Conservation (phyloP, 2,113 vertebrate species). For the Scolopax mira region DNA sequence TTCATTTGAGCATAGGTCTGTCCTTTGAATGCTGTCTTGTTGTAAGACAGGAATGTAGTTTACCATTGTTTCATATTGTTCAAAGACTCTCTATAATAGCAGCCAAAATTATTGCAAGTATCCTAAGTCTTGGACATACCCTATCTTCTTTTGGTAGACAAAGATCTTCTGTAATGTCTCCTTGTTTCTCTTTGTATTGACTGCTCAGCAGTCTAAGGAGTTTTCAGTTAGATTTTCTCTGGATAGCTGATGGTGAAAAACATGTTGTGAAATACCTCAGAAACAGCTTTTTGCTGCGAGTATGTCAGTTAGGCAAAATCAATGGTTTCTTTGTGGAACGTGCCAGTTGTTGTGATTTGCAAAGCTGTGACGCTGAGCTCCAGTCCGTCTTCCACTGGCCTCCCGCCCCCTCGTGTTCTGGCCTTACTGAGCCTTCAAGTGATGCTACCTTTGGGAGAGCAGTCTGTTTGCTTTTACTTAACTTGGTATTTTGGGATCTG, state of each 20-base stretch:
- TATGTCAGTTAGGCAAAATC: slow-evolving; percentile 31
- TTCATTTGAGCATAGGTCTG: background rate
- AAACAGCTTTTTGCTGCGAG: slow-evolving; percentile 8
- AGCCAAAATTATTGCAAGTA: background rate
- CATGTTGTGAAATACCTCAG: slow-evolving; percentile 52
- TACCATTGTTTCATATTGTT: background rate
- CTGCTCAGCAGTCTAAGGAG: background rate
- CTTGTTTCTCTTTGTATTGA: background rate
- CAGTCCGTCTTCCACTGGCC: background rate
- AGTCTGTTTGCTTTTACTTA: slow-evolving; percentile 34
- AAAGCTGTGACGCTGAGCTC: slow-evolving; percentile 12
- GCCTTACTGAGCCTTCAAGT: slow-evolving; percentile 19
- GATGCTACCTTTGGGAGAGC: slow-evolving; percentile 47
- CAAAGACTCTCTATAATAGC: background rate
- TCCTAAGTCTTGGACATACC: background rate
- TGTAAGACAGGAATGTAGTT: background rate
- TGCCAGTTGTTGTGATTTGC: slow-evolving; percentile 48
- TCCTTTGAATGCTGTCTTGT: background rate
- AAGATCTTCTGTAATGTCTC: background rate
- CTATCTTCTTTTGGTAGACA: background rate
- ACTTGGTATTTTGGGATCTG: background rate
- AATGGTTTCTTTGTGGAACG: slow-evolving; percentile 54
- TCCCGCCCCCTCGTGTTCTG: slow-evolving; percentile 36
- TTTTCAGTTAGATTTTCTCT: slow-evolving; percentile 16
- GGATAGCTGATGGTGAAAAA: slow-evolving; percentile 39